Conservation (phyloP, 2,888 invertebrate species). For the Norana najaformis region DNA sequence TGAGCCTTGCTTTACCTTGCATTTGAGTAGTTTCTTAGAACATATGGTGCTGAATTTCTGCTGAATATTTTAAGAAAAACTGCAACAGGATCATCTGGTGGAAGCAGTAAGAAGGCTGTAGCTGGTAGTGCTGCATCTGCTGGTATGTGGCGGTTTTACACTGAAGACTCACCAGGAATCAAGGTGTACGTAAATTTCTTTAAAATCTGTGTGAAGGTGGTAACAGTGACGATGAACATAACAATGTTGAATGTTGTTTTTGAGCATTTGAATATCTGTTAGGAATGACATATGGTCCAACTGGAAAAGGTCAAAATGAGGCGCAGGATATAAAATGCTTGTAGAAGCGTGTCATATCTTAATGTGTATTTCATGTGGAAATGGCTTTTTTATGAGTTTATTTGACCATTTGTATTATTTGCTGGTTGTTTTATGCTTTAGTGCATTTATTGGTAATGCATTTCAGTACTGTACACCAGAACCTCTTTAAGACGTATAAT, state of each 20-base stretch:
- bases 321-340: neutral
- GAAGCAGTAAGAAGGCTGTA: constrained; percentile 45
- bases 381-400: neutral
- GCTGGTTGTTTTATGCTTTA: too few species aligned
- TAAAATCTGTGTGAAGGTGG: neutral
- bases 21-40: neutral
- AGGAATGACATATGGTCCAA: too few species aligned
- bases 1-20: neutral
- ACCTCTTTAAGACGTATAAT: too few species aligned
- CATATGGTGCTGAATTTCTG: neutral
- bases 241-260: neutral
- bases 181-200: constrained; percentile 83
- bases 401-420: too few species aligned
- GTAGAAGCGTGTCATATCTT: neutral
- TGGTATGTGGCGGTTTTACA: constrained; percentile 99
- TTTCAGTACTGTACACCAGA: too few species aligned
- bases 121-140: constrained; percentile 65
- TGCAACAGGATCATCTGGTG: constrained; percentile 49
- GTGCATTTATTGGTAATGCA: too few species aligned
- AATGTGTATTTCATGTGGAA: neutral
- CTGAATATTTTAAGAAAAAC: constrained; percentile 50
- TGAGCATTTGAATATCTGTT: neutral
- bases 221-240: neutral
- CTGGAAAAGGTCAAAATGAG: too few species aligned
- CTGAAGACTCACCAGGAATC: constrained; percentile 98